phyloP scores from a whole-genome alignment of 64 coral and sea anemone genomes.

The Acropora tenuis region DNA sequence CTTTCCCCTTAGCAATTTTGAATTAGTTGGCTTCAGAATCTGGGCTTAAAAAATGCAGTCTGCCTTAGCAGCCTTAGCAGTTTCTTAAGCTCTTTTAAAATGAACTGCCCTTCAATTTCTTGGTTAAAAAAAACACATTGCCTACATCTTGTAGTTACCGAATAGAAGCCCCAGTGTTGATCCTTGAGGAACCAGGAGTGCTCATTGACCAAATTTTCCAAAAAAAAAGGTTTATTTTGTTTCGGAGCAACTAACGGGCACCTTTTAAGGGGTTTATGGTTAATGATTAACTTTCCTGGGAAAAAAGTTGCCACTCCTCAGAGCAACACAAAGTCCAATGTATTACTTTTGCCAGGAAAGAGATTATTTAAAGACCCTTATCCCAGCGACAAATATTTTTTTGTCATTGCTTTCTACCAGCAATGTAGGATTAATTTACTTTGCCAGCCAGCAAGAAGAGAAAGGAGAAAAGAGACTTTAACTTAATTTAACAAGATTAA shows the following conservation, averaged over 20 bases:
- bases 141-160: too few relatives aligned
- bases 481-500: slow-evolving; percentile 8
- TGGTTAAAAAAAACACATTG: too few relatives aligned
- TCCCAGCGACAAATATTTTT: not conserved
- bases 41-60: too few relatives aligned
- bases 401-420: not conserved
- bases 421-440: too few relatives aligned
- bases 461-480: not conserved
- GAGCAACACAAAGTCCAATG: not conserved
- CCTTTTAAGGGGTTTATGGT: not conserved
- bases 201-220: not conserved
- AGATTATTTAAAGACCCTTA: not conserved
- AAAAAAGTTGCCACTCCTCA: not conserved
- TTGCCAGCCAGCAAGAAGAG: too few relatives aligned
- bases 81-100: too few relatives aligned
- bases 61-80: too few relatives aligned
- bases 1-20: too few relatives aligned
- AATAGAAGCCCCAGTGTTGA: too few relatives aligned
- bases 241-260: not conserved
- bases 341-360: not conserved
- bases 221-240: not conserved
- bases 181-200: not conserved
- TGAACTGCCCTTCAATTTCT: too few relatives aligned
- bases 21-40: too few relatives aligned
- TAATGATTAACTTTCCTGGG: slow-evolving; percentile 4